Evolutionary conservation across 2,113 vertebrate species (phyloP), one percentile per base, ranked within the genome.

Genomic region (Anseranas semipalmata): DNA sequence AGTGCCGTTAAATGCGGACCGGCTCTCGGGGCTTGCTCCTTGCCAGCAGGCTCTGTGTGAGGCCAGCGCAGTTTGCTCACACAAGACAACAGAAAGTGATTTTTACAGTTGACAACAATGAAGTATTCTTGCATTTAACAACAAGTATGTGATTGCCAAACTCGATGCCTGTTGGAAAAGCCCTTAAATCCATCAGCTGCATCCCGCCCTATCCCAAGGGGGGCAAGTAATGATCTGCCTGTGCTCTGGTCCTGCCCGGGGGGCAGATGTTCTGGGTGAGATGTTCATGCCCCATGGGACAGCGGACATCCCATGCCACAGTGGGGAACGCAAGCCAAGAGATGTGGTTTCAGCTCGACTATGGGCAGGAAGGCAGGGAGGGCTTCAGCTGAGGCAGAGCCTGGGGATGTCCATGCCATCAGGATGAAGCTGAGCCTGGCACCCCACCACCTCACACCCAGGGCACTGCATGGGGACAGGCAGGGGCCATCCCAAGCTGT

Each of bases 11-110:
- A 86, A 74, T 9, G 60, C 7, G 0, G 72, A 24, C 71, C 0
- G 39, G 14, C 67, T 74, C 50, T 35, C 62, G 52, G 79, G 70
- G 63, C 80, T 28, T 3, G 1, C 71, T 77, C 71, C 76, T n/a
- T 92, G 95, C 92, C 95, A 90, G 90, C 94, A 78, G 46, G 24
- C 95, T 95, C 94, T n/a, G 45, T 83, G 94, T 79, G 94, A 60
- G 95, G 92, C 95, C 78, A 8, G 72, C 1, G 1, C 59, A 24
- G 55, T 5, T 28, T 3, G 80, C 90, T 87, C 32, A 62, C 88
- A 76, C 84, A 85, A 19, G 90, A 28, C 92, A 48, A 43, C 90
- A 76, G 88, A 94, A 95, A 97, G 96, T 80, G 92, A 94, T 94
- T 90, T 41, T 66, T 77, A 9, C 90, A 77, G 88, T 92, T 70